Conservation (phyloP, 1,140 invertebrate species). For the Ditylenchus dipsaci region DNA sequence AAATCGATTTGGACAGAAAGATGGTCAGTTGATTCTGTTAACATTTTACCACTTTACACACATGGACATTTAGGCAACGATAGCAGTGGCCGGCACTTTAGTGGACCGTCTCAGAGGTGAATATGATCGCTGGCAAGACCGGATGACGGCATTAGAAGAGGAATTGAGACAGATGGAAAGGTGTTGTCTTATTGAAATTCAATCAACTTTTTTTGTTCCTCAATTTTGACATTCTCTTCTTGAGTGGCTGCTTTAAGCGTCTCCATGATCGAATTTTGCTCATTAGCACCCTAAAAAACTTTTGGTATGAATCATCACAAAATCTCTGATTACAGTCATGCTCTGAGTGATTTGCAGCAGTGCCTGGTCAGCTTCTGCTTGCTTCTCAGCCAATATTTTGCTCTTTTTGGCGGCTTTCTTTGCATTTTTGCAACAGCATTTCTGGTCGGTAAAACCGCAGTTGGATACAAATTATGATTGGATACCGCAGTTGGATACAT, state of each 20-base stretch:
- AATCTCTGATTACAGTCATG: constrained; percentile 65
- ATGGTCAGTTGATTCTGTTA: constrained; percentile 58
- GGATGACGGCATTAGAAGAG: constrained; percentile 65
- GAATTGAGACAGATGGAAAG: constrained; percentile 68
- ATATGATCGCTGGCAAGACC: constrained; percentile 78
- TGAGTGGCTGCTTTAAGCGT: constrained; percentile 79
- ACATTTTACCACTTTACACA: neutral
- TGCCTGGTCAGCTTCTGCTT: constrained; percentile 79
- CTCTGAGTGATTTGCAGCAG: constrained; percentile 87
- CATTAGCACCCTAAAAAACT: constrained; percentile 74
- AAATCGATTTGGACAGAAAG: constrained; percentile 78
- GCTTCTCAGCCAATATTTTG: constrained; percentile 76
- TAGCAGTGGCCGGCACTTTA: constrained; percentile 76
- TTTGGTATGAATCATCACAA: no score
- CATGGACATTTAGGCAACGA: constrained; percentile 63
- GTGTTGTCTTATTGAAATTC: constrained; percentile 71
- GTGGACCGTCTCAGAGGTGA: constrained; percentile 82
- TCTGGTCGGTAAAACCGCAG: no score
- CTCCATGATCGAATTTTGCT: constrained; percentile 86
- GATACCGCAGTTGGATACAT: no score
- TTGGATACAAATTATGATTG: no score
- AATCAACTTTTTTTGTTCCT: constrained; percentile 77
- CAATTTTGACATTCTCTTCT: constrained; percentile 77
- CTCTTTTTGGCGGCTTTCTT: constrained; percentile 80
- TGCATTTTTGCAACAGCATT: constrained; percentile 79